Conservation (phyloP, 1,140 invertebrate species). For the Colletes latitarsis region DNA sequence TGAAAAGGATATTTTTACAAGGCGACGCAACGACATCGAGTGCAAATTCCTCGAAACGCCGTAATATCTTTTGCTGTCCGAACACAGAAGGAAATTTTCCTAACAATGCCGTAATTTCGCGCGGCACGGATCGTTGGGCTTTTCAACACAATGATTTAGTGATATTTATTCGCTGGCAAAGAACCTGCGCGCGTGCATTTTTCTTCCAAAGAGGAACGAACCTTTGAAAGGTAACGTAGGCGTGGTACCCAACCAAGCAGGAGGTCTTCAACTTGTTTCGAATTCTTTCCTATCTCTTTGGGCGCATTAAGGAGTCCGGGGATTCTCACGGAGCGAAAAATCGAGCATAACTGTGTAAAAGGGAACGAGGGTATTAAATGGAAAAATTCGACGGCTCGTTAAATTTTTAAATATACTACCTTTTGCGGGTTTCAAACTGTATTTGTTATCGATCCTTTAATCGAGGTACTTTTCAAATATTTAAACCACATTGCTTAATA, state of each 20-base stretch:
- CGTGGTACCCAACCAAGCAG: constrained; percentile 37
- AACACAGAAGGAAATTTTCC: constrained; percentile 4
- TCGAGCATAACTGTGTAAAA: not conserved
- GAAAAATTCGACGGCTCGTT: not conserved
- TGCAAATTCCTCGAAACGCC: not conserved
- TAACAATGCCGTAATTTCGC: constrained; percentile 26
- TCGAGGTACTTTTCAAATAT: too few species aligned
- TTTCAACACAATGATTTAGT: constrained; percentile 31
- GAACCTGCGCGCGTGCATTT: constrained; percentile 17
- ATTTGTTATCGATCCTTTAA: too few species aligned
- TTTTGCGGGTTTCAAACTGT: too few species aligned
- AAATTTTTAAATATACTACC: too few species aligned
- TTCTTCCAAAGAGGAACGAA: constrained; percentile 30
- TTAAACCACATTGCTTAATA: too few species aligned
- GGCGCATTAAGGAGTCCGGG: not conserved
- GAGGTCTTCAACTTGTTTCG: constrained; percentile 33
- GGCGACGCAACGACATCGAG: not conserved
- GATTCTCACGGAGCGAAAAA: constrained; percentile 5
- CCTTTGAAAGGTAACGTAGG: constrained; percentile 39
- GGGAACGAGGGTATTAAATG: too few species aligned
- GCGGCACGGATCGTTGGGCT: not conserved
- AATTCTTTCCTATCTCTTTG: constrained; percentile 26
- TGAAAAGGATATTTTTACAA: not conserved
- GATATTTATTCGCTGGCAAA: constrained; percentile 25
- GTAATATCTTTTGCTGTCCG: not conserved